Evolutionary conservation across 2,888 invertebrate species (phyloP), one percentile per base, ranked within the genome.

Genomic region (Synergus gifuensis): DNA sequence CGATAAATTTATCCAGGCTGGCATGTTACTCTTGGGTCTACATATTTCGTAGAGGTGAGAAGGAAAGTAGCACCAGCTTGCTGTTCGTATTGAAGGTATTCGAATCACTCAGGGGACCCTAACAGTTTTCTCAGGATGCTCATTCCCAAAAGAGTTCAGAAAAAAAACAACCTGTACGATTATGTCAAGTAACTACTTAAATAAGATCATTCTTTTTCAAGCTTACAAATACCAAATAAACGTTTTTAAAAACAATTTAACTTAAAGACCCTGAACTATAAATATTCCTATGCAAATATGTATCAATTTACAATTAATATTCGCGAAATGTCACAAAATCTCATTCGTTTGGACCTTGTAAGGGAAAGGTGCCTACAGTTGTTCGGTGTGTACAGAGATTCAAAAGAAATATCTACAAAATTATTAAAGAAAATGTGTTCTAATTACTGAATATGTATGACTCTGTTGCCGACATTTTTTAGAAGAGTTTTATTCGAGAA

Each of bases 1-100:
- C 80, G 79, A 83, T 85, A 86, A 87, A 87, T 87, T 87, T 87
- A 86, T 86, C 84, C 82, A 82, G 69, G 28, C 69, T 22, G 28
- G 16, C 80, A 85, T 83, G 86, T 87, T 87, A 87, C 87, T 86
- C 85, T 79, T 79, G 87, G 86, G 86, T 87, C 86, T 84, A 87
- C 36, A 36, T 36, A 58, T 87, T 87, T 86, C 82, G 87, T 82
- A 86, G 84, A 49, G 8, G 8, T 14, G 46, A 46, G 28, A 69
- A 69, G 67, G 16, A 69, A 69, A 69, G 40, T 69, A 69, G 22
- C 46, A 22, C 46, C 46, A 44, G 44, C 46, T 69, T 69, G 67
- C 67, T 49, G 67, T 28, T 69, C 22, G 28, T 69, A 69, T 66
- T 18, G 66, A 66, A 66, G 42, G 66, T 66, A 12, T 14, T 14